These are phyloP conservation scores for Bombus balteatus DNA, from an alignment of 1,140 invertebrate genomes.

Conservation along the genomic window DNA sequence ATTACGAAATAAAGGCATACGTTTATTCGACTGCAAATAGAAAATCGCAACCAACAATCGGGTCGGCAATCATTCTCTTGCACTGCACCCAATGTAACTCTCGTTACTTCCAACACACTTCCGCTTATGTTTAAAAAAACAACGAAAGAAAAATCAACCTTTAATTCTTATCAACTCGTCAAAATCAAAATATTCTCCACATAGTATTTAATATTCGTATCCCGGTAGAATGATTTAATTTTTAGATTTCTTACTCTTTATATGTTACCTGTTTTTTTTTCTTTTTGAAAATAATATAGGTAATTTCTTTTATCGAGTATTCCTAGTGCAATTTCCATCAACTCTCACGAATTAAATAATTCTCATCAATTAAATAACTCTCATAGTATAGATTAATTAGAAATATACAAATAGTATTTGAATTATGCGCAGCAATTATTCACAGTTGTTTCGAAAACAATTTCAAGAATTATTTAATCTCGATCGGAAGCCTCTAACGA, in stretches of 20 bases:
- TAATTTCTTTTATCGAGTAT: neutral
- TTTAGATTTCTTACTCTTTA: neutral
- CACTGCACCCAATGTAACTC: neutral
- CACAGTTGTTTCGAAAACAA: too few species aligned
- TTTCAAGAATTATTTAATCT: too few species aligned
- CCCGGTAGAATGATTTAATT: neutral
- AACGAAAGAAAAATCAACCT: too few species aligned
- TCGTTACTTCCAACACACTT: neutral
- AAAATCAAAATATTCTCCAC: neutral
- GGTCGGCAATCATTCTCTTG: neutral
- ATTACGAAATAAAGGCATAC: conserved; percentile 42
- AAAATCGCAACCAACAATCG: conserved; percentile 48
- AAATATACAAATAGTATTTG: neutral
- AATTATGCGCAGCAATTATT: neutral
- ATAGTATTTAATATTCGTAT: neutral
- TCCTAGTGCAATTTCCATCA: neutral
- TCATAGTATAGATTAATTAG: neutral
- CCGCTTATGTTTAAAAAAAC: too few species aligned
- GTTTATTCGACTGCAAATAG: conserved; percentile 52
- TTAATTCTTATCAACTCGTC: neutral
- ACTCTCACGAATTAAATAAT: neutral
- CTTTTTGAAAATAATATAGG: too few species aligned
- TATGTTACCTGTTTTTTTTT: too few species aligned
- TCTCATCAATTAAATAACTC: neutral
- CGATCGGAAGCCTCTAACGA: too few species aligned